Base-by-base conservation (phyloP, 2,797 vertebrate species). In the Scolopax rusticola region DNA sequence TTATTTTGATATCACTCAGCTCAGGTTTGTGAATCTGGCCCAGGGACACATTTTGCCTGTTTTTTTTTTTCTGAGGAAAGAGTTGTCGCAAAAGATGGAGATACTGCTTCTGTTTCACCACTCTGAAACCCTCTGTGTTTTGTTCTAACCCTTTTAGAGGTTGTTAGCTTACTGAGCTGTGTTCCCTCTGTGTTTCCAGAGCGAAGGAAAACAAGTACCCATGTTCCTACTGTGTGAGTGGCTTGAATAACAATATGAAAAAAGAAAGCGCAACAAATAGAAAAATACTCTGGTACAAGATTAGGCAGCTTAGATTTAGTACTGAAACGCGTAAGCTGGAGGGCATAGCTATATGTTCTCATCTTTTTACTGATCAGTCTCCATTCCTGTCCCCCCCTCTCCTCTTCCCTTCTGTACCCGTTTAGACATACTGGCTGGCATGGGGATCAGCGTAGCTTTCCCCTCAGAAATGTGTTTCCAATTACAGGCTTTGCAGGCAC, bases 131-230 rank as follows among this genome's bases (percentile, higher is more conserved):
- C 92, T 96, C 56, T 91, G 63, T 83, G 83, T 84, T 88, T 92
- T 90, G 48, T 95, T 82, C 95, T 88, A 91, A 95, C 33, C 40
- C 90, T 95, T 96, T 96, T 84, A 91, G 70, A 96, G 71, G 68
- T 38, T 87, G 85, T 93, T 89, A 95, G 74, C 83, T 75, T 93
- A 83, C 83, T 73, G 93, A 91, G 51, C 48, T 95, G 25, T 92
- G 45, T 71, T 96, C 56, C 41, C 75, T 95, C 51, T 4, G 1
- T 87, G 90, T 65, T 97, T 93, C 87, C 71, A 91, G 82, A 92
- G 50, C 43, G 68, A 91, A 93, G 51, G 51, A 89, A 81, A 93
- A 88, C 69, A 87, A 89, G 73, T 84, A 78, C 59, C 70, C 3
- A 0, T 75, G 59, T 87, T 93, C 59, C 89, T 95, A 33, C 71